Conservation (phyloP, 2,113 vertebrate species). For the Ranitomeya variabilis region DNA sequence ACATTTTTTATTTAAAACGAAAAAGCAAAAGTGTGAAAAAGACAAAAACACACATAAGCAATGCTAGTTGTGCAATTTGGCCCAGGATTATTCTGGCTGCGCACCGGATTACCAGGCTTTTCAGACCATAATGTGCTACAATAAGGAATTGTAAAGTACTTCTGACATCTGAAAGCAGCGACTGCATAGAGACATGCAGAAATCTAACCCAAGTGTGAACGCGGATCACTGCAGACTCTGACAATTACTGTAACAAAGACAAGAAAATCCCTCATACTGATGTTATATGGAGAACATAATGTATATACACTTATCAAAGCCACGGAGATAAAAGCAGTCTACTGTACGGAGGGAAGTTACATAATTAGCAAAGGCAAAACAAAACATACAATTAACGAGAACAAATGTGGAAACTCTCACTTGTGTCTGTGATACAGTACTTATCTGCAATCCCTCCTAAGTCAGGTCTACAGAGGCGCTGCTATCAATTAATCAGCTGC, state of each 20-base stretch:
- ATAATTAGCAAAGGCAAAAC: background rate
- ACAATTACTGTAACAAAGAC: slow-evolving; percentile 24
- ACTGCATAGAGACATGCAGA: background rate
- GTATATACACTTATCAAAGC: slow-evolving; percentile 1
- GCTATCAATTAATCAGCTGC: slow-evolving; percentile 45
- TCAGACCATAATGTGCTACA: too few species aligned
- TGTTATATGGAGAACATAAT: background rate
- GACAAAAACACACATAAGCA: too few species aligned
- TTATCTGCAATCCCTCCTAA: slow-evolving; percentile 8
- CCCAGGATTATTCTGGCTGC: too few species aligned
- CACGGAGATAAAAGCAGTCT: background rate
- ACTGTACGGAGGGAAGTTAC: background rate
- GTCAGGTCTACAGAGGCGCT: background rate
- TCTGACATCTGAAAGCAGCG: background rate
- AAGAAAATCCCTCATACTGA: background rate
- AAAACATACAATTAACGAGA: slow-evolving; percentile 12
- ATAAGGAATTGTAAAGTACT: background rate
- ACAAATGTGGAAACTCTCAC: background rate
- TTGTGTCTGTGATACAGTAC: background rate
- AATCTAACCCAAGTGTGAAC: background rate
- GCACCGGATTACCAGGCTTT: too few species aligned
- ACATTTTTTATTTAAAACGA: too few species aligned
- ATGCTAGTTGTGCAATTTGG: too few species aligned
- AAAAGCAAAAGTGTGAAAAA: too few species aligned
- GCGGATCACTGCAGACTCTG: background rate